phyloP scores from a whole-genome alignment of 2,113 vertebrate genomes.

The Bufo gargarizans region DNA sequence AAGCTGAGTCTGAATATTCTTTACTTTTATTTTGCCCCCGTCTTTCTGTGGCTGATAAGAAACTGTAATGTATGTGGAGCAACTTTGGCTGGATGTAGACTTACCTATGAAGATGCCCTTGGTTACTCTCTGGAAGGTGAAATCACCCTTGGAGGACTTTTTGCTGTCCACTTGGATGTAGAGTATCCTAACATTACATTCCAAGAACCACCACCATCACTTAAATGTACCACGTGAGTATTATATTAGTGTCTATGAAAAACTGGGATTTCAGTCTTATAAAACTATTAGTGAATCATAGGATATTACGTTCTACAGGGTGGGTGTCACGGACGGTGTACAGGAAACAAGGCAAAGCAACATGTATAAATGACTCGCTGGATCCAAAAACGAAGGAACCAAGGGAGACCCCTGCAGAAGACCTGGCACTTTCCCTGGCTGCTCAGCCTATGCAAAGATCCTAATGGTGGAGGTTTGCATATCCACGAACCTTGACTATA shows the following conservation, averaged over 20 bases:
- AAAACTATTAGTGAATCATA: not conserved
- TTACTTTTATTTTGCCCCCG: not conserved
- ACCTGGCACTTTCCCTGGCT: no score
- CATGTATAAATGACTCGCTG: no score
- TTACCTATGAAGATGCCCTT: not conserved
- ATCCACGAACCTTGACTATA: no score
- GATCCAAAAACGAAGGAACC: no score
- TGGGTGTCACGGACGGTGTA: no score
- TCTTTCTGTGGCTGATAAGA: not conserved
- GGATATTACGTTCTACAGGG: no score
- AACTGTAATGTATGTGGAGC: not conserved
- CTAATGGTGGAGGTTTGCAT: no score
- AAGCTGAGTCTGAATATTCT: not conserved
- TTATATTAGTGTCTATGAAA: not conserved
- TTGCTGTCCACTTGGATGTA: slow-evolving; percentile 48
- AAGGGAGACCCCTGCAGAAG: no score
- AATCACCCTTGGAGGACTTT: slow-evolving; percentile 42
- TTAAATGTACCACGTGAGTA: slow-evolving; percentile 38
- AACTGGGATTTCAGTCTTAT: not conserved
- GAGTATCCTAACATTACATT: slow-evolving; percentile 44
- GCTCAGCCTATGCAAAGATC: no score
- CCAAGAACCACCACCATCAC: not conserved
- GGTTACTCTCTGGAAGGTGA: slow-evolving; percentile 41
- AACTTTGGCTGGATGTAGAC: not conserved
- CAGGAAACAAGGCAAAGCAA: no score